phyloP scores from a whole-genome alignment of 2,888 invertebrate genomes.

The Eudemis profundana region DNA sequence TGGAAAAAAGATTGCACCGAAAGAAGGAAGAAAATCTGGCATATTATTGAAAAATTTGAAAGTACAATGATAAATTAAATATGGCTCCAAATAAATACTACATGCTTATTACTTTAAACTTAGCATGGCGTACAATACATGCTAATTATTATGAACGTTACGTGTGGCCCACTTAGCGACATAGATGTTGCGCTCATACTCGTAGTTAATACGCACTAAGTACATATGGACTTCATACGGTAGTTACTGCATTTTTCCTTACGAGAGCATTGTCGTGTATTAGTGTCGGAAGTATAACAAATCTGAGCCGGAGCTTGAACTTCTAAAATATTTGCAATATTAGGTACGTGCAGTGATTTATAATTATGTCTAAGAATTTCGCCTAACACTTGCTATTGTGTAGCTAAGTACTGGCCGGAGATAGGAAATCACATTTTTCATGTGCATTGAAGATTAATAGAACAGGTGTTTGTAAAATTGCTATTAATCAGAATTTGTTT shows the following conservation, averaged over 20 bases:
- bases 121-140: conserved; percentile 3
- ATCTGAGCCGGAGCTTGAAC: background rate
- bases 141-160: conserved; percentile 35
- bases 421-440: no score
- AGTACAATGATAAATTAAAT: background rate
- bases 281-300: conserved; percentile 6
- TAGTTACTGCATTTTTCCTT: background rate
- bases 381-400: no score
- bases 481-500: no score
- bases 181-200: background rate
- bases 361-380: no score
- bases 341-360: background rate
- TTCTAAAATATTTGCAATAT: background rate
- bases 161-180: conserved; percentile 22
- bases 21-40: no score
- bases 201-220: background rate
- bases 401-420: no score
- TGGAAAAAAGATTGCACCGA: no score
- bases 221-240: background rate
- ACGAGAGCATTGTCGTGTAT: background rate
- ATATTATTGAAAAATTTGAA: no score
- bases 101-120: conserved; percentile 6
- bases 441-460: no score
- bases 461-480: no score
- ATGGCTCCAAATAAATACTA: background rate